A percentile compares a stretch with the other conserved stretches of the same genome.
These are phyloP conservation scores for Channa striata DNA, from an alignment of 2,797 vertebrate genomes.

Conservation along the genomic window DNA sequence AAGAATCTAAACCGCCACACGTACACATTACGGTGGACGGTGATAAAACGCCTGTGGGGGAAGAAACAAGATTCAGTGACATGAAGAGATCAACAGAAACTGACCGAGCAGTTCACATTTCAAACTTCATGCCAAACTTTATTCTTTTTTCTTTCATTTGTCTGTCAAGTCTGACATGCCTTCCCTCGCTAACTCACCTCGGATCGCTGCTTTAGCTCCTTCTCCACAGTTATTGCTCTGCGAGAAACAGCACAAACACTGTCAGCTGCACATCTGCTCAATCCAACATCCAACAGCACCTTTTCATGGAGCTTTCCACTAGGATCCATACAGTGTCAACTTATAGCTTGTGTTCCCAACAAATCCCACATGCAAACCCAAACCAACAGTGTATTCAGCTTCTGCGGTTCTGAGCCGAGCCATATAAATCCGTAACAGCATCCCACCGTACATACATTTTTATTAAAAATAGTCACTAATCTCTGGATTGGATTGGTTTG, in stretches of 20 bases:
- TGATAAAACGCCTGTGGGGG: slow-evolving; percentile 40
- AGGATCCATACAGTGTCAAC: too few relatives aligned
- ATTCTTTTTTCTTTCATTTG: background rate
- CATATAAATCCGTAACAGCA: too few relatives aligned
- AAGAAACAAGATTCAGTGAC: slow-evolving; percentile 24
- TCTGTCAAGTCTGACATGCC: background rate
- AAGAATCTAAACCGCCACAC: slow-evolving; percentile 27
- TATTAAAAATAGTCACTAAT: too few relatives aligned
- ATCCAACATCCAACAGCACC: background rate
- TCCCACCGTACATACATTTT: too few relatives aligned
- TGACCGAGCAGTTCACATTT: background rate
- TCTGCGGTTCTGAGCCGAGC: too few relatives aligned
- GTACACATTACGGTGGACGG: slow-evolving; percentile 17
- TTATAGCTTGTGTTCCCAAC: background rate
- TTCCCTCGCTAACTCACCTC: slow-evolving; percentile 89
- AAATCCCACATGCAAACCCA: background rate
- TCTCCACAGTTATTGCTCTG: slow-evolving; percentile 95
- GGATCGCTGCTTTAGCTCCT: slow-evolving; percentile 88
- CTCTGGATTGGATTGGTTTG: too few relatives aligned
- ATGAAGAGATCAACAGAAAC: background rate
- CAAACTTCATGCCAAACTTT: background rate
- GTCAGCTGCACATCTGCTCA: slow-evolving; percentile 17
- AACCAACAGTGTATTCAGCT: background rate
- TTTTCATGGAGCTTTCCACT: background rate
- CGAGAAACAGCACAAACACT: slow-evolving; percentile 69